These are phyloP conservation scores for Ceuthmochares aereus DNA, from an alignment of 2,113 vertebrate genomes.

Conservation along the genomic window DNA sequence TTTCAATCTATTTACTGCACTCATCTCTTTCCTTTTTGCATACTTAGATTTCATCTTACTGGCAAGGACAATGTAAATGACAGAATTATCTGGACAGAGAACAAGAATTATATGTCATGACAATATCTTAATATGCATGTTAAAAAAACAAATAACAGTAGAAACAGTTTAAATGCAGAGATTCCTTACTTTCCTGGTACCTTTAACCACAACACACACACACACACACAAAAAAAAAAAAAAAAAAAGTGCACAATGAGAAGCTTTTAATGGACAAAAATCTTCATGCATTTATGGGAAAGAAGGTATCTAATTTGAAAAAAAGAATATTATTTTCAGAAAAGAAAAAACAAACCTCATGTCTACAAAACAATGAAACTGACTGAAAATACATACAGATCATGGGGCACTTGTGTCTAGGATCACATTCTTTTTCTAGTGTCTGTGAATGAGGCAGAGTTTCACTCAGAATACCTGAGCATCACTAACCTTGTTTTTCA, in stretches of 20 bases:
- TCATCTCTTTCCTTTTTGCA: neutral
- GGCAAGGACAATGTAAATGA: neutral
- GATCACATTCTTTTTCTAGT: neutral
- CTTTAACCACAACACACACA: neutral
- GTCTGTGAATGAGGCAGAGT: neutral
- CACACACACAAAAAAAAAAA: neutral
- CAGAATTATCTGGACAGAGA: neutral
- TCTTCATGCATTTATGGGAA: neutral
- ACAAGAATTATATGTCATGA: neutral
- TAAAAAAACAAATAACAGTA: neutral
- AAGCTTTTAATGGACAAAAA: neutral
- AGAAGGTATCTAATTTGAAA: neutral
- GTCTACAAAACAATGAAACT: neutral
- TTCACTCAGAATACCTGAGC: neutral
- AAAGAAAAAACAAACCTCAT: neutral
- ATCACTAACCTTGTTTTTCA: neutral
- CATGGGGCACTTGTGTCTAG: too few relatives aligned
- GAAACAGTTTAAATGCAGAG: neutral
- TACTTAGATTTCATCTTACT: neutral
- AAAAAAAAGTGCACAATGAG: fast-evolving
- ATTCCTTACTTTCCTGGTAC: neutral
- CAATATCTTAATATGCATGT: neutral
- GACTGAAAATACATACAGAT: neutral
- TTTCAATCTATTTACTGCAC: neutral
- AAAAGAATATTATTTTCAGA: neutral